A percentile compares a stretch with the other conserved stretches of the same genome.
Evolutionary conservation across 2,888 invertebrate genomes (phyloP).

Genomic region (Strigamia crassipes): DNA sequence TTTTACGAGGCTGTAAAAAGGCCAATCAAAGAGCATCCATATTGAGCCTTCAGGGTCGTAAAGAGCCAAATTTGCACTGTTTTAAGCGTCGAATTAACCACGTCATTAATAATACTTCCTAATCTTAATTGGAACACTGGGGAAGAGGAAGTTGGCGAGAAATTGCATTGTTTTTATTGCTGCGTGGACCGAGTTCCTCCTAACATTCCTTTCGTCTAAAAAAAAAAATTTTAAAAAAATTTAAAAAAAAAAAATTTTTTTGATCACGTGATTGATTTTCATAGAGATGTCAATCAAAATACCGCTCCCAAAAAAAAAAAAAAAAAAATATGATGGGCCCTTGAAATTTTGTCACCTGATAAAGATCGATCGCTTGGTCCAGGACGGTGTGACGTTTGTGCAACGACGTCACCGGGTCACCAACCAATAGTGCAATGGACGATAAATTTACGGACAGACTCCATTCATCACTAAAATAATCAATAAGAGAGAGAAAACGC

Average conservation of each 20-base stretch:
- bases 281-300: neutral
- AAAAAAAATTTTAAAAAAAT: no score
- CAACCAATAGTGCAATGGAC: constrained; percentile 38
- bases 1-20: constrained; percentile 35
- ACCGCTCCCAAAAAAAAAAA: neutral
- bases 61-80: constrained; percentile 19
- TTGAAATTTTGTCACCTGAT: neutral
- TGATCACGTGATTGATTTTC: neutral
- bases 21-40: constrained; percentile 40
- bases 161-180: neutral
- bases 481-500: constrained; percentile 30
- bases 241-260: neutral
- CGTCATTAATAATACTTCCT: constrained; percentile 20
- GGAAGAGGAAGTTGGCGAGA: neutral
- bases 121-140: neutral
- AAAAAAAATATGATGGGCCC: neutral
- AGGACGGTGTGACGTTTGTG: neutral
- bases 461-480: constrained; percentile 42
- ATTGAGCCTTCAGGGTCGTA: constrained; percentile 3
- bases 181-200: neutral
- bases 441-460: constrained; percentile 39
- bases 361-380: constrained; percentile 1
- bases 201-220: neutral
- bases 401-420: constrained; percentile 17
- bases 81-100: constrained; percentile 17